Base-by-base conservation (phyloP, 2,888 invertebrate genomes). In the Antitype chi region DNA sequence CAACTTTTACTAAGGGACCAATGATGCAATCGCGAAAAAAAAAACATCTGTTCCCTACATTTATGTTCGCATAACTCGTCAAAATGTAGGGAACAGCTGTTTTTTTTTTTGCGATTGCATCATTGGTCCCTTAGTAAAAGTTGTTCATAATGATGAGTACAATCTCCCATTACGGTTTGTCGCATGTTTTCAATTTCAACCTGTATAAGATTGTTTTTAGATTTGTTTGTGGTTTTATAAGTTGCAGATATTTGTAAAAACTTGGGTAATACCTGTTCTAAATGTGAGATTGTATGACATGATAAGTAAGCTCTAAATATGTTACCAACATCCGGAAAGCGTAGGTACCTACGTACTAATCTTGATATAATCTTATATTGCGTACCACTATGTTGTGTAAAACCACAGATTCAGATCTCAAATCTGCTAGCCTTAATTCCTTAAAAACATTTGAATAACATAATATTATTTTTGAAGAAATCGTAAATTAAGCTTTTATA, bases 251-350 rank as follows among this genome's bases (percentile, higher is more conserved):
- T 38, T 3, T 32, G 32, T 32, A 55, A 63, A 57, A 59, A 32
- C 17, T 53, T 78, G 15, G 32, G 25, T 73, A 57, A 72, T 55
- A 62, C 68, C 59, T 59, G 63, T 80, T 75, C 28, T 62, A n/a
- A 43, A 82, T 67, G 59, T 57, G 20, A 82, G 80, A 83, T 83
- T 64, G 28, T 23, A 75, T 69, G 47, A 75, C 84, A 47, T 71
- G 68, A 83, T 82, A 83, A 15, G n/a, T 47, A 15, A 74, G 38
- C 55, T 71, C 43, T 75, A 75, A 82, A 82, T 83, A 75, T 75
- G 62, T 83, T 68, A 68, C 75, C 60, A 66, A 80, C 82, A 80
- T 84, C 84, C 80, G 82, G 69, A 76, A 72, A 62, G 57, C 52
- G 67, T 68, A 60, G 63, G 53, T 64, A 74, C 64, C 20, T 49